Evolutionary conservation across 2,113 vertebrate species (phyloP).

Genomic region (Polypterus bichir): DNA sequence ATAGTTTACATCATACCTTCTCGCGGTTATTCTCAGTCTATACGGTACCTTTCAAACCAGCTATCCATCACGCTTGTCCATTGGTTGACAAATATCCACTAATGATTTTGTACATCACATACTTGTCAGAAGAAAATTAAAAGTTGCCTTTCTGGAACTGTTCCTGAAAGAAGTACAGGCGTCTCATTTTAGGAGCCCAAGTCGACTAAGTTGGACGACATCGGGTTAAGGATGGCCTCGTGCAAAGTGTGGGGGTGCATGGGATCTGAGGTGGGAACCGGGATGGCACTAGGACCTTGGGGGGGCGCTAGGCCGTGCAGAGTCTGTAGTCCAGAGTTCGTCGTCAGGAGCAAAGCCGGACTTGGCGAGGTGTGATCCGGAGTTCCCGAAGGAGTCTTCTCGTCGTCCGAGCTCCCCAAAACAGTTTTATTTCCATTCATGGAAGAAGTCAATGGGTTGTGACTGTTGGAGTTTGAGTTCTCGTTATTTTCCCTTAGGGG

Average conservation of each 20-base stretch:
- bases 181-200: slow-evolving; percentile 75
- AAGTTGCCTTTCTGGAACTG: slow-evolving; percentile 4
- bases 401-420: slow-evolving; percentile 94
- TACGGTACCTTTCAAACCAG: slow-evolving; percentile 35
- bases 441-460: slow-evolving; percentile 83
- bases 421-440: slow-evolving; percentile 95
- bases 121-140: slow-evolving; percentile 34
- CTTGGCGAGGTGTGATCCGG: slow-evolving; percentile 89
- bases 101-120: slow-evolving; percentile 34
- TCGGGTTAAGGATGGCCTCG: slow-evolving; percentile 96
- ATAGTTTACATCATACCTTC: slow-evolving; percentile 46
- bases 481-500: slow-evolving; percentile 87
- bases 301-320: slow-evolving; percentile 85
- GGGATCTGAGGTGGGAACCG: slow-evolving; percentile 73
- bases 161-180: background rate
- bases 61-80: slow-evolving; percentile 36
- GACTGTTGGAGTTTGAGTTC: slow-evolving; percentile 88
- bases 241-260: slow-evolving; percentile 91
- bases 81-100: slow-evolving; percentile 32
- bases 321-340: slow-evolving; percentile 69
- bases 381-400: slow-evolving; percentile 91
- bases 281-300: slow-evolving; percentile 89
- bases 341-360: slow-evolving; percentile 77
- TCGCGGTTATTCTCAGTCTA: slow-evolving; percentile 33
- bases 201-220: slow-evolving; percentile 95